Evolutionary conservation across 1,140 invertebrate species (phyloP).

Genomic region (Heliconius hewitsoni): DNA sequence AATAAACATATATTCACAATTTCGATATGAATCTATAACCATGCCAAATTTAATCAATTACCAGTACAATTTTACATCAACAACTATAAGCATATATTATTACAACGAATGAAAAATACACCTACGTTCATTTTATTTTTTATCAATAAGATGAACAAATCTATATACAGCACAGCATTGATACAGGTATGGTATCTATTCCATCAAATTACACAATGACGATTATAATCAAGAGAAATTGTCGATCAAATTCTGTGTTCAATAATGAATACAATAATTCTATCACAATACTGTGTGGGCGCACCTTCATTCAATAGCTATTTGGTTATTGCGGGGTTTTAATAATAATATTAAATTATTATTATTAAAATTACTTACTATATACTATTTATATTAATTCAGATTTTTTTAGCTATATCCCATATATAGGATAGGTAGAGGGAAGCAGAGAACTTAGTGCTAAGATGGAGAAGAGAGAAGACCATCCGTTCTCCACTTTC

Average conservation of each 20-base stretch:
- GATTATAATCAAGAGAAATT: constrained; percentile 12
- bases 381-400: not conserved
- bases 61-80: too few species aligned
- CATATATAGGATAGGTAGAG: too few species aligned
- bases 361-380: not conserved
- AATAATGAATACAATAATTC: constrained; percentile 1
- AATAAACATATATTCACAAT: too few species aligned
- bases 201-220: not conserved
- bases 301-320: not conserved
- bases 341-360: not conserved
- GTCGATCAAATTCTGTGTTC: not conserved
- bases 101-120: not conserved
- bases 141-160: not conserved
- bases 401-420: too few species aligned
- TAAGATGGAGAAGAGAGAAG: too few species aligned
- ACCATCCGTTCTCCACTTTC: too few species aligned
- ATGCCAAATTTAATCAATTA: too few species aligned
- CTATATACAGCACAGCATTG: not conserved
- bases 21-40: too few species aligned
- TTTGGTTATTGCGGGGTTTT: not conserved
- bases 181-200: not conserved
- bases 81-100: not conserved
- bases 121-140: not conserved
- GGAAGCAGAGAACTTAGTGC: too few species aligned
- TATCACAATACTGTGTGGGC: constrained; percentile 3